Evolutionary conservation across 2,888 invertebrate species (phyloP), one percentile per base, ranked within the genome.

Genomic region (Chrysolina americana): DNA sequence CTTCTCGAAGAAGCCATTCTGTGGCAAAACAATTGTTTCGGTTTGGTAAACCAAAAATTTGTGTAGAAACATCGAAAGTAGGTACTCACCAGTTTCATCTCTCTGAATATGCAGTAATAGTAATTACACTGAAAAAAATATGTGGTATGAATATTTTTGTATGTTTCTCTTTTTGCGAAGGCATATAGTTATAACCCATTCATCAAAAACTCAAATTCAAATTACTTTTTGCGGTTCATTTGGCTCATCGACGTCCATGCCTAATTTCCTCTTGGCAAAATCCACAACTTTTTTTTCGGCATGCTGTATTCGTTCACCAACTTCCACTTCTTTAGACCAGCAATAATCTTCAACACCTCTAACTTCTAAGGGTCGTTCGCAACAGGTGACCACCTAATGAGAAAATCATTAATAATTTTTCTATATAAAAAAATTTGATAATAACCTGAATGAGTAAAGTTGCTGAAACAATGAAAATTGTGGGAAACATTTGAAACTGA

Each of bases 251-350:
- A 76, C 73, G 44, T 78, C 80, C 41, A 83, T 78, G 68, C 84
- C 84, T 44, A 85, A 71, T 70, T 81, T 85, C 65, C 83, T 83
- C 74, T 83, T 85, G 1, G 85, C 86, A 74, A 85, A 84, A 78
- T 86, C 85, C 11, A 86, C 68, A n/a, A 86, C 79, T 56, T 76
- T 82, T 73, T 84, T 82, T 0, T 85, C 84, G n/a, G 80, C 81
- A 69, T 85, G 81, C 68, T 81, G 79, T 36, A 86, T 79, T 53
- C 84, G 77, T 19, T 85, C 83, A 8, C 81, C 75, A 21, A 85
- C 76, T 79, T 85, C 84, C 6, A 85, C 83, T 75, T 82, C 80
- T 69, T 73, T 79, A 2, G 78, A 79, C 81, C 83, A 84, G 72
- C 85, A 85, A 66, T 76, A 75, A 62, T 84, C 85, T 73, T 85